These are phyloP conservation scores for Brotogeris chrysoptera DNA, from an alignment of 2,797 vertebrate genomes.

Conservation along the genomic window DNA sequence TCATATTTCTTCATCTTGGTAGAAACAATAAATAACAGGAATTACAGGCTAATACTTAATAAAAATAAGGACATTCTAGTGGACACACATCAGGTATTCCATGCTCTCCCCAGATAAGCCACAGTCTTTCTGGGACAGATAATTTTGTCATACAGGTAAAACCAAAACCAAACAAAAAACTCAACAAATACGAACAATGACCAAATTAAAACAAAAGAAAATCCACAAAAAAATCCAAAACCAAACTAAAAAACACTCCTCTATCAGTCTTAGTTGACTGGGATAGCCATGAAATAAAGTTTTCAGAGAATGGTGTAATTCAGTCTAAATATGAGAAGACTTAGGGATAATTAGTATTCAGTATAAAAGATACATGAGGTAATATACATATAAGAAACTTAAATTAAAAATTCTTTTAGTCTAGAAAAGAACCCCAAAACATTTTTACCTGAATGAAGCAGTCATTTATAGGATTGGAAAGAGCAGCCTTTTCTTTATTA, in stretches of 20 bases:
- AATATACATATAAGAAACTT: neutral
- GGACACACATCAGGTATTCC: fast-evolving
- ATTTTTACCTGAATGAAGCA: neutral
- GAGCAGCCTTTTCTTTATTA: neutral
- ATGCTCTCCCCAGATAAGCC: fast-evolving
- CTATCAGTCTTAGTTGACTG: neutral
- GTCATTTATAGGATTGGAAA: neutral
- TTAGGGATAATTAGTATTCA: neutral
- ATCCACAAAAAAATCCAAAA: no score
- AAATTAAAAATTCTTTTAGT: neutral
- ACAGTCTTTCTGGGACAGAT: neutral
- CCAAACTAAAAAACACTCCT: neutral
- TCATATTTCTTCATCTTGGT: neutral
- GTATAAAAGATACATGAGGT: neutral
- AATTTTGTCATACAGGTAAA: neutral
- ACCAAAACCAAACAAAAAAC: neutral
- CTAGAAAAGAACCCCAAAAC: neutral
- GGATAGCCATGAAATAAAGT: neutral
- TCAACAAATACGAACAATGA: neutral
- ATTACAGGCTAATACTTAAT: neutral
- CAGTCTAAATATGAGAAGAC: neutral
- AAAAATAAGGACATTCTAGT: neutral
- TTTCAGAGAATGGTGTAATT: neutral
- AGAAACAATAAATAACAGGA: neutral
- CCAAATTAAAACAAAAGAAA: neutral